Base-by-base conservation (phyloP, 2,888 invertebrate species). In the Drosophila emarginata region DNA sequence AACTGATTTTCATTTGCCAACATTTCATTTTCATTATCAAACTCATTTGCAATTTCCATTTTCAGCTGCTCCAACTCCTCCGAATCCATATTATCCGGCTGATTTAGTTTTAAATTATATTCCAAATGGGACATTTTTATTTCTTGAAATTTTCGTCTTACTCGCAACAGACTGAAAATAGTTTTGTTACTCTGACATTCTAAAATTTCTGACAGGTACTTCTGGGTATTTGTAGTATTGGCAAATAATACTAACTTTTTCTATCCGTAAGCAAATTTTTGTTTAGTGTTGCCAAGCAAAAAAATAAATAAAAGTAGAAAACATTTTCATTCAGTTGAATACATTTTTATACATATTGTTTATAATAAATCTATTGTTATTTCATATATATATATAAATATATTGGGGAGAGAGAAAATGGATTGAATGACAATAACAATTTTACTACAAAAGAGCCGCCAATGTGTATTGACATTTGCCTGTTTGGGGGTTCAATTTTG, bases 301-400 rank as follows among this genome's bases (percentile, higher is more conserved):
- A 39, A 64, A 37, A 69, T 57, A 60, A 68, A 58, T 54, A 28
- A 32, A 39, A 61, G 62, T 45, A 64, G 71, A 78, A 78, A 54
- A 71, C 74, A 69, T 68, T 82, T 82, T 77, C 63, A 80, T 78
- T 76, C 69, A 74, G 72, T 85, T 76, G 80, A 87, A 87, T 85
- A 83, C 78, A 77, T 72, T 85, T 72, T 69, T 21, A 75, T 87
- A 75, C 45, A 21, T 83, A 72, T 88, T 86, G 87, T 83, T 85
- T 83, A 87, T 74, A 69, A 86, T 85, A 88, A 85, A 88, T 88
- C 85, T 77, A 84, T 82, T 84, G 86, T 84, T 82, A 76, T 87
- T 83, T 68, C 79, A 86, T 32, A 9, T 32, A 32, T 32, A 32
- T 32, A 9, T 28, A 6, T 28, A 23, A 2, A 23, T 2, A 2